Evolutionary conservation across 35 echinoderm and acorn worm genomes (phyloP).

Genomic region (Apostichopus californicus): DNA sequence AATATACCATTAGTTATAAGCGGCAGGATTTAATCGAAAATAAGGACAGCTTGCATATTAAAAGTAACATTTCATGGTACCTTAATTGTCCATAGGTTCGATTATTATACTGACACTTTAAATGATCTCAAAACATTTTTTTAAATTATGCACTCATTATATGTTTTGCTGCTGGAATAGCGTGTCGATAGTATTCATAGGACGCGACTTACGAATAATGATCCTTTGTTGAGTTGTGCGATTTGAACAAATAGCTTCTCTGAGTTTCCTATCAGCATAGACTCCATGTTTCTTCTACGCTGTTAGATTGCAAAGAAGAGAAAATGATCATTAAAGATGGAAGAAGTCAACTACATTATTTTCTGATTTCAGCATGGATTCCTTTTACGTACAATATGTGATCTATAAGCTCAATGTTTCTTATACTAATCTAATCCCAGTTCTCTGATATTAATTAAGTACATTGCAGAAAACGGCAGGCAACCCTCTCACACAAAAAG

Average conservation of each 20-base stretch:
- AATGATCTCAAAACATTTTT: neutral
- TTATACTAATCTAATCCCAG: neutral
- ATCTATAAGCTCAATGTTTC: neutral
- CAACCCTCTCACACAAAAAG: no score
- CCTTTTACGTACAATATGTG: neutral
- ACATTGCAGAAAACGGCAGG: no score
- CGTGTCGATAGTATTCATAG: no score
- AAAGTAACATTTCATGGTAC: neutral
- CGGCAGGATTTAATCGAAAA: no score
- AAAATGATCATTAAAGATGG: neutral
- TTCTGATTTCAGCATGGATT: neutral
- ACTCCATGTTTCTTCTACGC: neutral
- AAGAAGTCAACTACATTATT: neutral
- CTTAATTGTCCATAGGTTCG: neutral
- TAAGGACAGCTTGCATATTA: no score
- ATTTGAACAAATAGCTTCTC: constrained; percentile 15
- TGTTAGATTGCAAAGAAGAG: neutral
- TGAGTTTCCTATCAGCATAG: neutral
- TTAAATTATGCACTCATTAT: no score
- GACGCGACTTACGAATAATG: constrained; percentile 26
- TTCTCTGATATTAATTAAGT: neutral
- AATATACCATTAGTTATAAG: no score
- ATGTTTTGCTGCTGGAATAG: no score
- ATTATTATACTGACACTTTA: neutral
- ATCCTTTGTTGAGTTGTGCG: constrained; percentile 25